These are phyloP conservation scores for Tetrapedia diversipes DNA, from an alignment of 2,888 invertebrate genomes.

Conservation along the genomic window DNA sequence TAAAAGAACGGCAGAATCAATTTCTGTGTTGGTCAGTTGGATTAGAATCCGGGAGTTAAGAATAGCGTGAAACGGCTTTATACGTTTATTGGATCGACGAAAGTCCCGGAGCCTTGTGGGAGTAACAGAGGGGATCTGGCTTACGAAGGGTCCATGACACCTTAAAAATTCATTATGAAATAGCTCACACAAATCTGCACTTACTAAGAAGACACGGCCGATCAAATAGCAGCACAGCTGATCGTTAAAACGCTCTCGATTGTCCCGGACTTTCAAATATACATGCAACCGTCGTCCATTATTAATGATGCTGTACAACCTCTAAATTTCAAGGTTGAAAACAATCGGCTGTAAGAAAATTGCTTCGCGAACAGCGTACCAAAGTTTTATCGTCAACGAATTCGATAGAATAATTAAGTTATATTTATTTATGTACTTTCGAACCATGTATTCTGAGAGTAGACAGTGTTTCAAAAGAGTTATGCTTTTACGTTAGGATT, in stretches of 20 bases:
- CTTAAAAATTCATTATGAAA: slow-evolving; percentile 77
- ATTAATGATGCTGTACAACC: background rate
- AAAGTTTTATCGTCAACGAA: background rate
- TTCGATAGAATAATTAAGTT: background rate
- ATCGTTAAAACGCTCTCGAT: slow-evolving; percentile 42
- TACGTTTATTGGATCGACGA: slow-evolving; percentile 70
- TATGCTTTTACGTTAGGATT: too few species aligned
- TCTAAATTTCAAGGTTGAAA: background rate
- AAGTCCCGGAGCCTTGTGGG: slow-evolving; percentile 69
- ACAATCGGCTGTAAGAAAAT: background rate
- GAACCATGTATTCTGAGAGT: background rate
- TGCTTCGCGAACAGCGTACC: background rate
- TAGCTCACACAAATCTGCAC: slow-evolving; percentile 77
- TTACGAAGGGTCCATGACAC: slow-evolving; percentile 70
- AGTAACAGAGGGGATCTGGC: slow-evolving; percentile 71
- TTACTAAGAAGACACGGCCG: slow-evolving; percentile 60
- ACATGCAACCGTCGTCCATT: background rate
- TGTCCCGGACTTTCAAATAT: slow-evolving; percentile 13
- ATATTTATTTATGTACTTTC: background rate
- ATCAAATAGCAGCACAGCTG: slow-evolving; percentile 47
- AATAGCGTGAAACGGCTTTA: slow-evolving; percentile 63
- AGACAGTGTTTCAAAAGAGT: too few species aligned
- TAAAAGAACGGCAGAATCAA: slow-evolving; percentile 40
- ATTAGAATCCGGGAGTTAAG: slow-evolving; percentile 56
- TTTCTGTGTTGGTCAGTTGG: slow-evolving; percentile 61